A percentile compares a stretch with the other conserved stretches of the same genome.
These are phyloP conservation scores for Hypercompe scribonia DNA, from an alignment of 2,888 invertebrate genomes.

Conservation along the genomic window DNA sequence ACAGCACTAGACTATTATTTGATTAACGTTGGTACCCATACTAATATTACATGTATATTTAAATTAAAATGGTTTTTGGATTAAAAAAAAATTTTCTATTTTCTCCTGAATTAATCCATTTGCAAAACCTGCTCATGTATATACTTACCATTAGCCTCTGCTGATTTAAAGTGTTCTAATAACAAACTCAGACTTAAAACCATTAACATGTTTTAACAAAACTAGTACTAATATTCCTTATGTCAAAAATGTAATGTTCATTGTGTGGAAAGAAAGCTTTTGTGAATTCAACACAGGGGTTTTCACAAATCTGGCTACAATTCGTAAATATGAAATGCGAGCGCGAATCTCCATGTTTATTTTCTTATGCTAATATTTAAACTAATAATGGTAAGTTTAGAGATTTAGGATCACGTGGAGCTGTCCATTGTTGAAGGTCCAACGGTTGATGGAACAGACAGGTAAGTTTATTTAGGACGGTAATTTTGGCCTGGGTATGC, in stretches of 20 bases:
- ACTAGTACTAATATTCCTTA: neutral
- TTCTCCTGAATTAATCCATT: neutral
- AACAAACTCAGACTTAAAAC: neutral
- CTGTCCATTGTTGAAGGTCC: neutral
- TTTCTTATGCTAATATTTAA: conserved; percentile 9
- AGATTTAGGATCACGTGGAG: neutral
- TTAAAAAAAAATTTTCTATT: neutral
- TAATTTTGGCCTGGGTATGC: neutral
- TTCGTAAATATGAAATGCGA: neutral
- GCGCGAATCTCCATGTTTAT: neutral
- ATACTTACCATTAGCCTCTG: neutral
- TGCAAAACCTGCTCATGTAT: neutral
- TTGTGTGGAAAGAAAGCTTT: neutral
- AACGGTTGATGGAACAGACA: neutral
- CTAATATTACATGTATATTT: neutral
- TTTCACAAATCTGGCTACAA: neutral
- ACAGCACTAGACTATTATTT: no score
- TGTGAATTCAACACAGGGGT: neutral
- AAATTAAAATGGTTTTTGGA: neutral
- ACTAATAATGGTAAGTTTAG: conserved; percentile 4
- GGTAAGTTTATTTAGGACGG: neutral
- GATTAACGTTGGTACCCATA: no score
- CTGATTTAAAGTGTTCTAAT: neutral
- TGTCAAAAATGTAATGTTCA: neutral
- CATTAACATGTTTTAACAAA: neutral